Conservation (phyloP, 2,113 vertebrate species). For the Urocolius indicus region DNA sequence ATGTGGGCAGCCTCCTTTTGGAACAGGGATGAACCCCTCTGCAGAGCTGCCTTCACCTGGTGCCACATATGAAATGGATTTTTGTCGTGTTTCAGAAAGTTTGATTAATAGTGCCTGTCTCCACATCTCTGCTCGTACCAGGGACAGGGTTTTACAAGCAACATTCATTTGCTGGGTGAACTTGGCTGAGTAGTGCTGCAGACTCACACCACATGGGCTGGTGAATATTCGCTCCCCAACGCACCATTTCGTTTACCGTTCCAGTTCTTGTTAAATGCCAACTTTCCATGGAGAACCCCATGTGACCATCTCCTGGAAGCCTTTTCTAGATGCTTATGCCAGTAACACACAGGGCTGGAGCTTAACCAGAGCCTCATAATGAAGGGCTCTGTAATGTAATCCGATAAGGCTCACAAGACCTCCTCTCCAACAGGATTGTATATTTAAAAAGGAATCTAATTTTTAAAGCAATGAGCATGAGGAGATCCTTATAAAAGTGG, state of each 20-base stretch:
- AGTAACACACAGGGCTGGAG: neutral
- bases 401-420: neutral
- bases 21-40: neutral
- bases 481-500: neutral
- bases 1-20: neutral
- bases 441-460: neutral
- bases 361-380: neutral
- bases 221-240: neutral
- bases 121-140: accelerated
- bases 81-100: neutral
- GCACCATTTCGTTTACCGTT: neutral
- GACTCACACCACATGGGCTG: accelerated
- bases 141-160: accelerated
- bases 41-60: neutral
- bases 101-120: neutral
- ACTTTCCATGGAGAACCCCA: accelerated
- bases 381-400: neutral
- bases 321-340: neutral
- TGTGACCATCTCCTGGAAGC: neutral
- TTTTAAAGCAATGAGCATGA: neutral
- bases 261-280: neutral
- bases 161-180: accelerated
- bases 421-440: neutral
- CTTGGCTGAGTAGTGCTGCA: neutral
- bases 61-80: neutral